phyloP scores from a whole-genome alignment of 2,113 vertebrate genomes.

The Pimephales promelas region DNA sequence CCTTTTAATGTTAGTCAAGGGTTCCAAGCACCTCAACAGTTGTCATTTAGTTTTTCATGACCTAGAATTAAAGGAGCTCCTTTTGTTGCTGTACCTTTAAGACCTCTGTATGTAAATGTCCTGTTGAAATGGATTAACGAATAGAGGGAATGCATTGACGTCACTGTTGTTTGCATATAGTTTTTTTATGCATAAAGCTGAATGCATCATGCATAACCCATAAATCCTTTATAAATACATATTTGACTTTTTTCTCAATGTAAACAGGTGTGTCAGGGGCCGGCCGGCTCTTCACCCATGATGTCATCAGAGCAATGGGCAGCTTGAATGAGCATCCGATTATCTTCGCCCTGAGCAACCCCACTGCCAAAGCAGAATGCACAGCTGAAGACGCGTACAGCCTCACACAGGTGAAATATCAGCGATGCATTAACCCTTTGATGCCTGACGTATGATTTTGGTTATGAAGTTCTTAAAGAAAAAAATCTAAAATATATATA shows the following conservation, averaged over 20 bases:
- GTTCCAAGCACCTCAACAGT: background rate
- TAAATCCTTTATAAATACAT: background rate
- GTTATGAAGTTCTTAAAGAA: too few species aligned
- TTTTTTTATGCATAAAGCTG: background rate
- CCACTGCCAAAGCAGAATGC: slow-evolving; percentile 91
- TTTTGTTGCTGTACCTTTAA: background rate
- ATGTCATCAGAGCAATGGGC: slow-evolving; percentile 87
- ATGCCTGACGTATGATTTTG: background rate
- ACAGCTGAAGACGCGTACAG: slow-evolving; percentile 93
- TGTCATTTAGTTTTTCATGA: background rate
- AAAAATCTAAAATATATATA: background rate
- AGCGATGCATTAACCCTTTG: background rate
- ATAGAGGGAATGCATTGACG: too few species aligned
- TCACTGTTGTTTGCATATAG: background rate
- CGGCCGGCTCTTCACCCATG: slow-evolving; percentile 86
- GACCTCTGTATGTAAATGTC: background rate
- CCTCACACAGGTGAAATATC: slow-evolving; percentile 78
- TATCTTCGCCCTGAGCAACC: slow-evolving; percentile 95
- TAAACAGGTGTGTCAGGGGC: slow-evolving; percentile 90
- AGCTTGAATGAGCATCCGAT: slow-evolving; percentile 86
- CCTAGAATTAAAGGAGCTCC: background rate
- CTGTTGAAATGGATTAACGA: too few species aligned
- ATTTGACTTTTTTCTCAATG: background rate
- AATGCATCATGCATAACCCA: background rate
- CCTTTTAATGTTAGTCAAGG: background rate